A percentile compares a stretch with the other conserved stretches of the same genome.
Evolutionary conservation across 2,113 vertebrate species (phyloP).

Genomic region (Tetrao urogallus): DNA sequence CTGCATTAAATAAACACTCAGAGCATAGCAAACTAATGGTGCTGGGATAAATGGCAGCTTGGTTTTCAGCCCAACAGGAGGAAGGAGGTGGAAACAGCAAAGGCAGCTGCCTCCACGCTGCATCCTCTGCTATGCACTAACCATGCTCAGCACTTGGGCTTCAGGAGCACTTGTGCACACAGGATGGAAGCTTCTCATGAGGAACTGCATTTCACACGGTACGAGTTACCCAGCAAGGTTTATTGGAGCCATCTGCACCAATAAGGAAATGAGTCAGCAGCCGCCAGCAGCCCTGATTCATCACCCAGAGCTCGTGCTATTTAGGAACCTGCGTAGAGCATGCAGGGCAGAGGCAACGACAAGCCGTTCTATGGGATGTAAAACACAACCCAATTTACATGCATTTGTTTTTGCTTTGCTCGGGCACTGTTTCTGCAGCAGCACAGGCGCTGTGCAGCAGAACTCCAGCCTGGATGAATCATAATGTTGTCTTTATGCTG

Average conservation of each 20-base stretch:
- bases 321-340: not conserved
- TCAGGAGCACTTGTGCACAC: not conserved
- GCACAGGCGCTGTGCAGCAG: not conserved
- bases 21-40: not conserved
- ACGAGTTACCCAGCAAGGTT: constrained; percentile 32
- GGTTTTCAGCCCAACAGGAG: not conserved
- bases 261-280: constrained; percentile 57
- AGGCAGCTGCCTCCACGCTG: not conserved
- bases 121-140: not conserved
- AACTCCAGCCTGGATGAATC: constrained; percentile 46
- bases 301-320: accelerated
- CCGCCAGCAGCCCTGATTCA: constrained; percentile 3
- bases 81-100: not conserved
- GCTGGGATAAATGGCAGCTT: not conserved
- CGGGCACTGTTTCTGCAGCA: not conserved
- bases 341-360: constrained; percentile 16
- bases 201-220: not conserved
- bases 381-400: not conserved
- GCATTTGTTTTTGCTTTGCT: not conserved
- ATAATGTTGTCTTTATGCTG: constrained; percentile 20
- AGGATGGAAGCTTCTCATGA: not conserved
- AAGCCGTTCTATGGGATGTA: not conserved
- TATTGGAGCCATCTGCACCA: constrained; percentile 51
- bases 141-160: not conserved
- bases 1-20: not conserved